Evolutionary conservation across 1,140 invertebrate genomes (phyloP).

Genomic region (Drosophila serrata): DNA sequence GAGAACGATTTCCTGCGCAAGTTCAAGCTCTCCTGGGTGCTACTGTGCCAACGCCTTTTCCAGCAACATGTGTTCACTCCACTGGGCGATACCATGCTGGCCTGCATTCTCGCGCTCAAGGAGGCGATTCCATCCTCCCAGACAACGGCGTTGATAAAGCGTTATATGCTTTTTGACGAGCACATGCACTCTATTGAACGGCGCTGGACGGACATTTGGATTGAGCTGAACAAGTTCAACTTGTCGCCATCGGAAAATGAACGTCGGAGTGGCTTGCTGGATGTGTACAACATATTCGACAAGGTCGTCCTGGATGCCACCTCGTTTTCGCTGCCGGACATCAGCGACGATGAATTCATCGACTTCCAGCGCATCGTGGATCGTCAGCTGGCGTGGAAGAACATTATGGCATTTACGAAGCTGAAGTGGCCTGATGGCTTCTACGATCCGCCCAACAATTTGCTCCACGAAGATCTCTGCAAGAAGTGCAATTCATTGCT

Average conservation of each 20-base stretch:
- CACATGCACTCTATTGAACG: conserved; percentile 82
- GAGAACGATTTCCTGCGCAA: conserved; percentile 83
- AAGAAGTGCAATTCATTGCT: conserved; percentile 77
- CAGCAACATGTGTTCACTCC: conserved; percentile 82
- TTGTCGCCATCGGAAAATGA: conserved; percentile 78
- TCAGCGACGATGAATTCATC: conserved; percentile 77
- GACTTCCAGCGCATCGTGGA: conserved; percentile 81
- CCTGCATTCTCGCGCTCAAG: conserved; percentile 81
- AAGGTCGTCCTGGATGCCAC: conserved; percentile 81
- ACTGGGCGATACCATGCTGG: conserved; percentile 77
- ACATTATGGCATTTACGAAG: conserved; percentile 82
- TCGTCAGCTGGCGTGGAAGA: conserved; percentile 82
- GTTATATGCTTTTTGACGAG: conserved; percentile 83
- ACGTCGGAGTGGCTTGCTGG: conserved; percentile 72
- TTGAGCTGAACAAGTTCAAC: conserved; percentile 81
- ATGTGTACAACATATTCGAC: conserved; percentile 83
- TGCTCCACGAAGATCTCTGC: conserved; percentile 77
- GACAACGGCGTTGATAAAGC: conserved; percentile 73
- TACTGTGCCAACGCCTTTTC: conserved; percentile 83
- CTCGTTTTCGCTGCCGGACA: conserved; percentile 77
- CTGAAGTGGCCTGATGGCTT: conserved; percentile 81
- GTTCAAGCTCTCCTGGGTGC: conserved; percentile 81
- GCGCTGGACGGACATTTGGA: conserved; percentile 82
- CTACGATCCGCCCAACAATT: conserved; percentile 78
- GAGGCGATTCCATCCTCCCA: conserved; percentile 69